phyloP scores from a whole-genome alignment of 2,888 invertebrate genomes.

The Dicroscelio sp. region DNA sequence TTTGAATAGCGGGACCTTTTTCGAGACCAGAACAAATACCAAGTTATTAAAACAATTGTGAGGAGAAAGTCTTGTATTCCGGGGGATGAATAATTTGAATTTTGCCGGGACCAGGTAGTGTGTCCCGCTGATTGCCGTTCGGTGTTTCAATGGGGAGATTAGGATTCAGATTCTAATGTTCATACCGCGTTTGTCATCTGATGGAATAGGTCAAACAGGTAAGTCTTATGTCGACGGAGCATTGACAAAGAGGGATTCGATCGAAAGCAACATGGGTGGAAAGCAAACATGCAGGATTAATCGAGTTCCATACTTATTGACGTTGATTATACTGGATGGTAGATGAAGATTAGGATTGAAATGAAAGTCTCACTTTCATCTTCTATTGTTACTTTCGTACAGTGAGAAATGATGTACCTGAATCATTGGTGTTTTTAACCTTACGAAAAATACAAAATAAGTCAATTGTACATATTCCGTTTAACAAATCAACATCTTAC shows the following conservation, averaged over 20 bases:
- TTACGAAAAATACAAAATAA: too few relatives aligned
- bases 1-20: too few relatives aligned
- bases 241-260: slow-evolving; percentile 8
- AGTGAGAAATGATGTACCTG: too few relatives aligned
- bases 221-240: neutral
- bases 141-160: slow-evolving; percentile 2
- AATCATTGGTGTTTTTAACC: too few relatives aligned
- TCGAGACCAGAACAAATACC: slow-evolving; percentile 17
- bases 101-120: neutral
- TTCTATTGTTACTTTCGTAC: too few relatives aligned
- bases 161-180: neutral
- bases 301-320: neutral
- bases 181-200: neutral
- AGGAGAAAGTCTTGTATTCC: neutral
- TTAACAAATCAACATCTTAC: too few relatives aligned
- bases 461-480: too few relatives aligned
- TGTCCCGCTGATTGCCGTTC: too few relatives aligned
- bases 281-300: neutral
- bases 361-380: neutral
- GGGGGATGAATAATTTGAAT: slow-evolving; percentile 18
- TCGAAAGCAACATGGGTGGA: neutral
- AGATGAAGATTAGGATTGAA: neutral
- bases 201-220: slow-evolving; percentile 21
- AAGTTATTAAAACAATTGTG: neutral
- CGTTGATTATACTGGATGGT: neutral